Conservation (phyloP, 1,140 invertebrate species). For the Cardiocondyla obscurior region DNA sequence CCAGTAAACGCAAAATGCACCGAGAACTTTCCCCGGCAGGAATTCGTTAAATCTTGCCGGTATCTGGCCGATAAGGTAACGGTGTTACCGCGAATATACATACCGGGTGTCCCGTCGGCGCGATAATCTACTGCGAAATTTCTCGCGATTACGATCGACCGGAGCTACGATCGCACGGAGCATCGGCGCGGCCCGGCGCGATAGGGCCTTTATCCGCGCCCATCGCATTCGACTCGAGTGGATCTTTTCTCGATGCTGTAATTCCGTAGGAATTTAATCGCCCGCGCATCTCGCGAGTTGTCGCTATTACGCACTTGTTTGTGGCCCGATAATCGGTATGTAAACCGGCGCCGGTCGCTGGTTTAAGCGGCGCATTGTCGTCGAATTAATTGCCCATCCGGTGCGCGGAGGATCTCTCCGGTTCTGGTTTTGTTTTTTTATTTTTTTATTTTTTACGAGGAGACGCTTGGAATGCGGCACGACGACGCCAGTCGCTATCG, state of each 20-base stretch:
- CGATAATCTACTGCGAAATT: neutral
- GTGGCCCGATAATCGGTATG: neutral
- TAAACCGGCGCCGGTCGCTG: neutral
- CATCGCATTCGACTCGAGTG: neutral
- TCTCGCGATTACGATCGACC: neutral
- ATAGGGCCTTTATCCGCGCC: no score
- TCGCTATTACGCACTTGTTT: neutral
- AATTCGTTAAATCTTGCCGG: constrained; percentile 79
- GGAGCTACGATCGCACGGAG: no score
- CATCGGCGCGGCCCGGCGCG: no score
- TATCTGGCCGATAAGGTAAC: constrained; percentile 74
- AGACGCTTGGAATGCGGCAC: constrained; percentile 55
- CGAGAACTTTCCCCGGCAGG: constrained; percentile 75
- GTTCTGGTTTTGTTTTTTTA: constrained; percentile 53
- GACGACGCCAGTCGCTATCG: constrained; percentile 50
- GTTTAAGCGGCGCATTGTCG: neutral
- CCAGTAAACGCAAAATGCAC: constrained; percentile 38
- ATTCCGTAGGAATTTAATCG: neutral
- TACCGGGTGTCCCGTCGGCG: constrained; percentile 20
- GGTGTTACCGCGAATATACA: constrained; percentile 64
- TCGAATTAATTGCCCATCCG: constrained; percentile 24
- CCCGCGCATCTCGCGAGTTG: neutral
- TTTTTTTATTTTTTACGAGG: no score
- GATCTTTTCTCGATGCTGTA: neutral
- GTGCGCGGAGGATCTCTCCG: neutral